A percentile compares a stretch with the other conserved stretches of the same genome.
These are phyloP conservation scores for Girardia tigrina DNA, from an alignment of 2,888 invertebrate genomes.

Conservation along the genomic window DNA sequence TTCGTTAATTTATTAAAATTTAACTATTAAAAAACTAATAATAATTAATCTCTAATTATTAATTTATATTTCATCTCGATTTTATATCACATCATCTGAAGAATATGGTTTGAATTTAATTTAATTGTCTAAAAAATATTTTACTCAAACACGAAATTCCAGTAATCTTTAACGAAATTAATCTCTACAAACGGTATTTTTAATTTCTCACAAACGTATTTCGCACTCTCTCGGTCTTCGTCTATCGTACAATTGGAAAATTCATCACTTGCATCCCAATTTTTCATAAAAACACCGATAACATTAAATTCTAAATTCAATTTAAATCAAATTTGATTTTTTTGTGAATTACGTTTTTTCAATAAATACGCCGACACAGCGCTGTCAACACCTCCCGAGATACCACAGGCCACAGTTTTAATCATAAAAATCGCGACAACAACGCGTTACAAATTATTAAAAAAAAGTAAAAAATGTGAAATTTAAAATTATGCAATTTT, in stretches of 20 bases:
- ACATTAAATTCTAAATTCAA: constrained; percentile 62
- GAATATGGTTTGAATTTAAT: no score
- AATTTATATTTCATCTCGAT: no score
- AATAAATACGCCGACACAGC: constrained; percentile 72
- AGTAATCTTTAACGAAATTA: constrained; percentile 70
- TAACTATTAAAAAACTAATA: no score
- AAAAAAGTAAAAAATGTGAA: no score
- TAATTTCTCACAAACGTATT: constrained; percentile 64
- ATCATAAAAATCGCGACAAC: no score
- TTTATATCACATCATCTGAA: no score
- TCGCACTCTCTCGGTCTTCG: constrained; percentile 71
- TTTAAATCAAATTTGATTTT: neutral
- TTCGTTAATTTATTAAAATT: no score
- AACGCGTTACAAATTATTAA: no score
- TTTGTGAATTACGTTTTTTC: constrained; percentile 56
- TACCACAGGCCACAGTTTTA: constrained; percentile 60
- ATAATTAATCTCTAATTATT: no score
- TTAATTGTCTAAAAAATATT: no score
- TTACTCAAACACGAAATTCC: constrained; percentile 55
- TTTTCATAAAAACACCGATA: constrained; percentile 76
- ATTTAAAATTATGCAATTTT: no score
- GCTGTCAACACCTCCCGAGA: constrained; percentile 94
- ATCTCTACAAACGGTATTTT: constrained; percentile 67
- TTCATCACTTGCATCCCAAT: constrained; percentile 83
- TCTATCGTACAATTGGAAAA: constrained; percentile 67